A percentile compares a stretch with the other conserved stretches of the same genome.
Conservation (phyloP, 2,113 vertebrate genomes). For the Copsychus sechellarum region DNA sequence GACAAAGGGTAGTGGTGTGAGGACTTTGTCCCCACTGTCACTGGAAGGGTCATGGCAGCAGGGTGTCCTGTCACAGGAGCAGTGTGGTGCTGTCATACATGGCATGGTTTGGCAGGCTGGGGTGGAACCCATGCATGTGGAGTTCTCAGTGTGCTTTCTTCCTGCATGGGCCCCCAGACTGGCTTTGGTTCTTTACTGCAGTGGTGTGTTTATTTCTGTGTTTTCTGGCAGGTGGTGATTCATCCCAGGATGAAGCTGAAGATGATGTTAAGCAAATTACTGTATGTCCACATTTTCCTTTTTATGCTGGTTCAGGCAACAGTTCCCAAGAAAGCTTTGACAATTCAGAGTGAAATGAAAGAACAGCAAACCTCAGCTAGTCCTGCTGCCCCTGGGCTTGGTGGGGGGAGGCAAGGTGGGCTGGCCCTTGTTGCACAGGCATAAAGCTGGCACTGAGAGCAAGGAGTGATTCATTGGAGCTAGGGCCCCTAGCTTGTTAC, state of each 20-base stretch:
- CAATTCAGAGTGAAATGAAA: neutral
- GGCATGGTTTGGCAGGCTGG: neutral
- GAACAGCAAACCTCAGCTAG: neutral
- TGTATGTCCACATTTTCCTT: conserved; percentile 72
- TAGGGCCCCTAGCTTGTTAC: neutral
- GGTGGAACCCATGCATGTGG: neutral
- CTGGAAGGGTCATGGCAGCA: neutral
- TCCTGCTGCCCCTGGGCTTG: neutral
- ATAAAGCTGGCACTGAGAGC: neutral
- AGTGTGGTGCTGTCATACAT: neutral
- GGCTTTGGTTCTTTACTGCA: neutral
- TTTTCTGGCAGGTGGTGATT: conserved; percentile 86
- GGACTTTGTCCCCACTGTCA: neutral
- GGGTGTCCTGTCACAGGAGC: neutral
- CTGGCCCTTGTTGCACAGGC: neutral
- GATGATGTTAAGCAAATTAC: conserved; percentile 96
- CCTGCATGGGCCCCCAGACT: neutral
- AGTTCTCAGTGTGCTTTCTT: neutral
- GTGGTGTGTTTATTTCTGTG: neutral
- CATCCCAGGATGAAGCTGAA: conserved; percentile 96
- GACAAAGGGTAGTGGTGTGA: neutral
- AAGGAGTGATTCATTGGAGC: neutral
- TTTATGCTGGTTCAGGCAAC: neutral
- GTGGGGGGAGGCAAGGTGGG: neutral
- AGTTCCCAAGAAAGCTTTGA: neutral